These are phyloP conservation scores for Albula glossodonta DNA, from an alignment of 2,113 vertebrate species.

Conservation along the genomic window DNA sequence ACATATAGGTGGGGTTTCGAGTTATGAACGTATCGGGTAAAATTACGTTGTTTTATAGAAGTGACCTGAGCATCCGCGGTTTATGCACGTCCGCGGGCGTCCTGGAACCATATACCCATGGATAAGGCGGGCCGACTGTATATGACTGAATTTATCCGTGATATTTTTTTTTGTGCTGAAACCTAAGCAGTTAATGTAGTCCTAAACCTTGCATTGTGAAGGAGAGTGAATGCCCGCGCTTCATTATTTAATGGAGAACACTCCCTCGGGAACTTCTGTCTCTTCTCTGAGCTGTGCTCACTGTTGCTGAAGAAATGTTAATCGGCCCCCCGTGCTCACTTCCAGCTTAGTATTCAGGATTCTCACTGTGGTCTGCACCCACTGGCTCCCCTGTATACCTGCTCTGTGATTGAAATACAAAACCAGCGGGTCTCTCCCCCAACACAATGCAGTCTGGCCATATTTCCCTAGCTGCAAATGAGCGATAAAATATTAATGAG, in stretches of 20 bases:
- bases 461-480: background rate
- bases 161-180: background rate
- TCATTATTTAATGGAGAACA: slow-evolving; percentile 33
- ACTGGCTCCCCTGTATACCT: slow-evolving; percentile 19
- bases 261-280: slow-evolving; percentile 42
- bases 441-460: slow-evolving; percentile 16
- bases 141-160: background rate
- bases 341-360: slow-evolving; percentile 34
- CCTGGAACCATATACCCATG: no score
- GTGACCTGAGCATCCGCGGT: no score
- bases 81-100: no score
- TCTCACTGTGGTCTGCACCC: background rate
- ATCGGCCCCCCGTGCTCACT: slow-evolving; percentile 47
- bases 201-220: background rate
- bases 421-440: slow-evolving; percentile 10
- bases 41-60: no score
- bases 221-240: slow-evolving; percentile 21
- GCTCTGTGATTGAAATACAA: slow-evolving; percentile 25
- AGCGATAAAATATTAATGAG: slow-evolving; percentile 20
- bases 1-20: no score
- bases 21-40: no score
- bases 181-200: background rate
- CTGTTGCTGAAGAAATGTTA: slow-evolving; percentile 50
- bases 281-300: slow-evolving; percentile 43
- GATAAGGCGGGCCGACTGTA: no score